Evolutionary conservation across 2,113 vertebrate genomes (phyloP).

Genomic region (Nibea coibor): DNA sequence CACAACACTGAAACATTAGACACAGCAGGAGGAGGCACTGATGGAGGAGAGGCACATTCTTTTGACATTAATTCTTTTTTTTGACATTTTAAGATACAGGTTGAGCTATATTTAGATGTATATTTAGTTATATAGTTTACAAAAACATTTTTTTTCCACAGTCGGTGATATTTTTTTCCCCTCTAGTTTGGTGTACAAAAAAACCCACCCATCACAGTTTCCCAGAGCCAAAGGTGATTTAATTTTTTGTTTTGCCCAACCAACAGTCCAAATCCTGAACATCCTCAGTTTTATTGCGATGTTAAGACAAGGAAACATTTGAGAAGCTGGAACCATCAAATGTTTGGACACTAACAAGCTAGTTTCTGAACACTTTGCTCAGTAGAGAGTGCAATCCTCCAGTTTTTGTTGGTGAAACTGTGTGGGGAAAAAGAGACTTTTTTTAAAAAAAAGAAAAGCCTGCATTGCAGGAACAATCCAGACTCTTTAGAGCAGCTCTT

Average conservation of each 20-base stretch:
- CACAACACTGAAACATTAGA: constrained; percentile 42
- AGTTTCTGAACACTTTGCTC: too few relatives aligned
- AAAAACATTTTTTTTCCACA: background rate
- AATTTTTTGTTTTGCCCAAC: background rate
- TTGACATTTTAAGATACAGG: constrained; percentile 9
- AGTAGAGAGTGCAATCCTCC: too few relatives aligned
- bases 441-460: too few relatives aligned
- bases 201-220: background rate
- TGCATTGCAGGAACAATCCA: too few relatives aligned
- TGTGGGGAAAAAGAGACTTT: too few relatives aligned
- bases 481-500: too few relatives aligned
- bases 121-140: background rate
- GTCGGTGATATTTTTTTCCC: background rate
- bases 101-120: background rate
- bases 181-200: background rate
- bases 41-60: background rate
- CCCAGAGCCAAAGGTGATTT: background rate
- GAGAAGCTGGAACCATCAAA: background rate
- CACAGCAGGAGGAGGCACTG: background rate
- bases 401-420: too few relatives aligned
- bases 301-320: background rate
- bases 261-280: background rate
- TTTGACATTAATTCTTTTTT: constrained; percentile 8
- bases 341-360: too few relatives aligned
- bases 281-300: background rate